phyloP scores from a whole-genome alignment of 30 jellyfish, hydroid and myxozoan genomes.

The Chrysaora quinquecirrha region DNA sequence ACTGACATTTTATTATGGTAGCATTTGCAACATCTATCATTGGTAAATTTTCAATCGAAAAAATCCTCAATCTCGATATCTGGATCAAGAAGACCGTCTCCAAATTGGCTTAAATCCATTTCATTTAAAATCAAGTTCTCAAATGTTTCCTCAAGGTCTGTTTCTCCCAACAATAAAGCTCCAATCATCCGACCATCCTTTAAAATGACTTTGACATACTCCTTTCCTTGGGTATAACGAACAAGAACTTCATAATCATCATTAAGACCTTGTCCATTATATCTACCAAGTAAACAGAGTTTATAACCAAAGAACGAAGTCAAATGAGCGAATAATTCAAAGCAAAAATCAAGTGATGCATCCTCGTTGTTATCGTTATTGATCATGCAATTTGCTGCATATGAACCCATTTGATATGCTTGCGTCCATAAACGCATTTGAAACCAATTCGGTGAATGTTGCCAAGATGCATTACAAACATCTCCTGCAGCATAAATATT shows the following conservation, averaged over 20 bases:
- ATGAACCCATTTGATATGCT: constrained; percentile 93
- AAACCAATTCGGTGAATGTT: constrained; percentile 78
- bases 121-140: constrained; percentile 89
- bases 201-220: constrained; percentile 80
- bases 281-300: constrained; percentile 82
- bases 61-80: constrained; percentile 84
- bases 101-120: constrained; percentile 81
- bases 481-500: constrained; percentile 97
- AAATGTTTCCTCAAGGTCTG: constrained; percentile 93
- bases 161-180: constrained; percentile 94
- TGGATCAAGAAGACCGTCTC: constrained; percentile 81
- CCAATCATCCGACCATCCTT: constrained; percentile 84
- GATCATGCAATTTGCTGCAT: constrained; percentile 85
- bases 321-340: constrained; percentile 93
- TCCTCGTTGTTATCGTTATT: constrained; percentile 29
- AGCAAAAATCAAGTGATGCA: constrained; percentile 81
- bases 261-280: constrained; percentile 76
- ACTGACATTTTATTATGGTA: no score
- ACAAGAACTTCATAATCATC: constrained; percentile 63
- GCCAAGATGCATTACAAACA: constrained; percentile 73
- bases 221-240: constrained; percentile 80
- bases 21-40: no score
- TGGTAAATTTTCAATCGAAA: constrained; percentile 74
- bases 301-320: constrained; percentile 93
- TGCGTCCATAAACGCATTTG: constrained; percentile 99